phyloP scores from a whole-genome alignment of 2,888 invertebrate species.

The Proisotoma minuta region DNA sequence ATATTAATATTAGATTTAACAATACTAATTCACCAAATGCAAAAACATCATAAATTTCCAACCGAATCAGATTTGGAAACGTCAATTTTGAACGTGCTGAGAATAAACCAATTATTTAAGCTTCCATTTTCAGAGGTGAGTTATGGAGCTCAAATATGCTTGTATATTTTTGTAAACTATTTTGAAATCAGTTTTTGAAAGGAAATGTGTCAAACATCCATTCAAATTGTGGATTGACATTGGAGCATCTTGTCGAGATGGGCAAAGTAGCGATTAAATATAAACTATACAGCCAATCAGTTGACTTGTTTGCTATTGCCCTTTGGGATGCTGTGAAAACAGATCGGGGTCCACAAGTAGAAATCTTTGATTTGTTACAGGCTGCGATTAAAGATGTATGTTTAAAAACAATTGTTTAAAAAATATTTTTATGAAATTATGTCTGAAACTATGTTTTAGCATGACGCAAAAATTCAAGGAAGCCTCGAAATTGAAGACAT shows the following conservation, averaged over 20 bases:
- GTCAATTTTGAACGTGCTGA: constrained; percentile 21
- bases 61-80: constrained; percentile 9
- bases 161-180: not conserved
- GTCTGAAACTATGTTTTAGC: not conserved
- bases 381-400: constrained; percentile 8
- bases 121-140: constrained; percentile 23
- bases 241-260: constrained; percentile 20
- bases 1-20: too few relatives aligned
- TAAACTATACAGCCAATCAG: constrained; percentile 20
- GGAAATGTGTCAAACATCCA: constrained; percentile 12
- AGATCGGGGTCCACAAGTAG: not conserved
- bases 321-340: not conserved
- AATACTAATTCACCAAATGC: not conserved
- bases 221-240: constrained; percentile 14
- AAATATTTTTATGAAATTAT: not conserved
- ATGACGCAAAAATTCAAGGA: constrained; percentile 5
- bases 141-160: not conserved
- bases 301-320: constrained; percentile 21
- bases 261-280: constrained; percentile 18
- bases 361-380: not conserved
- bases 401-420: not conserved
- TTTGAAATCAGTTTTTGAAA: constrained; percentile 17
- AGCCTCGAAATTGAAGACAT: not conserved
- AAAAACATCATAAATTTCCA: constrained; percentile 8
- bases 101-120: constrained; percentile 33